A percentile compares a stretch with the other conserved stretches of the same genome.
These are phyloP conservation scores for Uromys caudimaculatus DNA, from an alignment of 2,797 vertebrate genomes.

Conservation along the genomic window DNA sequence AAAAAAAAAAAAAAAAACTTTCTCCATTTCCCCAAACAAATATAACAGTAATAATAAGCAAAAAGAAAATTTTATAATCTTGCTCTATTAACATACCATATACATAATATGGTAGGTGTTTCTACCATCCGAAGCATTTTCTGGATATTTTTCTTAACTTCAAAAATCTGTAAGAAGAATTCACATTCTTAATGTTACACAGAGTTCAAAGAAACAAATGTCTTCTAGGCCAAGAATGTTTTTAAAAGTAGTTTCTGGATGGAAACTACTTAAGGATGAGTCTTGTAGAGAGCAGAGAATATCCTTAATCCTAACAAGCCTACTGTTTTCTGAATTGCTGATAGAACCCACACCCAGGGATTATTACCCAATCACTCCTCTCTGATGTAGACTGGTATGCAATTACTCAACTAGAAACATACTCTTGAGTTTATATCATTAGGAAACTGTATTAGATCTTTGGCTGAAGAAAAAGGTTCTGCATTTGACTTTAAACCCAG, in stretches of 20 bases:
- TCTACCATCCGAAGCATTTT: background rate
- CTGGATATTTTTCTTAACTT: background rate
- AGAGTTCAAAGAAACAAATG: background rate
- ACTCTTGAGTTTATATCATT: background rate
- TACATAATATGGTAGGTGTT: background rate
- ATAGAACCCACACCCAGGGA: background rate
- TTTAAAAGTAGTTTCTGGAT: background rate
- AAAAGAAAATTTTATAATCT: background rate
- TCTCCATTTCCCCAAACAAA: background rate
- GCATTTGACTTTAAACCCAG: background rate
- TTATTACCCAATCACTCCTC: background rate
- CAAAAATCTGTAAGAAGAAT: background rate
- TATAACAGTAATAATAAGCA: background rate
- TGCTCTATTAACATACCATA: background rate
- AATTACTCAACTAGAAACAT: background rate
- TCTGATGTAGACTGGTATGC: background rate
- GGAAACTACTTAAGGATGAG: background rate
- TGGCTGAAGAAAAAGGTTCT: background rate
- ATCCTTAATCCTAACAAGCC: background rate
- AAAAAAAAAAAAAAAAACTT: constrained; percentile 31
- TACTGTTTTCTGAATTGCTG: background rate
- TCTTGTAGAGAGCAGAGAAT: background rate
- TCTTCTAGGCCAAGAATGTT: background rate
- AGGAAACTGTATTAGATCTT: background rate
- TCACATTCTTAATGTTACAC: background rate